Evolutionary conservation across 2,888 invertebrate species (phyloP), one percentile per base, ranked within the genome.

Genomic region (Anorthoa munda): DNA sequence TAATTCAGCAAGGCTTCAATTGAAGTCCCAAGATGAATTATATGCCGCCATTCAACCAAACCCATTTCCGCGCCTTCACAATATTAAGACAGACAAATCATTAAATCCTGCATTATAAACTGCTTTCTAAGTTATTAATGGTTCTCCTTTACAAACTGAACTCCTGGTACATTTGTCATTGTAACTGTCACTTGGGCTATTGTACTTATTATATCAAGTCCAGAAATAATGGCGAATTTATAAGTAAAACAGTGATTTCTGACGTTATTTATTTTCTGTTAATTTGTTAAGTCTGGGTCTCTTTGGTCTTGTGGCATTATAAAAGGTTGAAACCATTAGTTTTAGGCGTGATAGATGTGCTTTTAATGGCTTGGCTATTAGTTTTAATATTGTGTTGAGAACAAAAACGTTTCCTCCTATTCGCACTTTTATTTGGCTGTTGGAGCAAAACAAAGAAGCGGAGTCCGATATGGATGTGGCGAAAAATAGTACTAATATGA

Each of bases 91-190:
- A 48, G 66, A 63, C 67, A 77, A 80, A 77, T 77, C 17, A 83
- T 82, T 79, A 75, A 77, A 71, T 68, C 51, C 72, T 64, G 53
- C 60, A 83, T 83, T 72, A 82, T 78, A 74, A 74, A 50, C 75
- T 56, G 82, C 66, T 82, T 83, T 76, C 79, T 61, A 58, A 60
- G 72, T 76, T 79, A 82, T 82, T 73, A 79, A 82, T 82, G 70
- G 72, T 71, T 64, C 66, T 66, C 73, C 72, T 69, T 69, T 76
- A 76, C 58, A 73, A 79, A 63, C 65, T 26, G 61, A 17, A 58
- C 50, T 66, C 56, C 73, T 71, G 66, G 68, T 66, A 66, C 83
- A 82, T 82, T 82, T 82, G 68, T 82, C 82, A 82, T 69, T 66
- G 83, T 79, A 73, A 21, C 73, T 82, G 82, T 79, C 82, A 69